These are phyloP conservation scores for Drosophila basisetae DNA, from an alignment of 2,888 invertebrate species.

Conservation along the genomic window DNA sequence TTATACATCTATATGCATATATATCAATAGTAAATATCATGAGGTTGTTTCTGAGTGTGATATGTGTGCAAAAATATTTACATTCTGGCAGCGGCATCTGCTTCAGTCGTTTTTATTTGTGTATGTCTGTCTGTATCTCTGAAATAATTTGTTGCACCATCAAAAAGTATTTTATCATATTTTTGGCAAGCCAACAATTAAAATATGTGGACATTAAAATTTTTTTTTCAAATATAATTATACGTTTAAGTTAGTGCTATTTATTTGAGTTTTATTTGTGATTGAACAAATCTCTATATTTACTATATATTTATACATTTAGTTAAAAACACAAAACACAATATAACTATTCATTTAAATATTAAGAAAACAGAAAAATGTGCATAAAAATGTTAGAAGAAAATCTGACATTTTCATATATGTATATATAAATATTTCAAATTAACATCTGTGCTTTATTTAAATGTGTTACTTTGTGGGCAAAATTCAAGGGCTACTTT, in stretches of 20 bases:
- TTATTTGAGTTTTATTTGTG: background rate
- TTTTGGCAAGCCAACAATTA: background rate
- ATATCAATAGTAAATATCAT: conserved; percentile 12
- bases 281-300: background rate
- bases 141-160: background rate
- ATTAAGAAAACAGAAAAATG: background rate
- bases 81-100: conserved; percentile 3
- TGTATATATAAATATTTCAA: background rate
- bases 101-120: background rate
- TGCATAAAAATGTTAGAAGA: background rate
- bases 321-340: background rate
- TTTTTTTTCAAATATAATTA: background rate
- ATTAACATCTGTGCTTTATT: too few relatives aligned
- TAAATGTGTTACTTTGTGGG: too few relatives aligned
- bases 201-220: background rate
- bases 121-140: background rate
- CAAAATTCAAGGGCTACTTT: too few relatives aligned
- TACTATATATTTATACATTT: background rate
- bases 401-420: background rate
- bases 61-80: conserved; percentile 19
- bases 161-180: background rate
- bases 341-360: background rate
- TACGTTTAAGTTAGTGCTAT: background rate
- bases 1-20: conserved; percentile 7
- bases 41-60: background rate